phyloP scores from a whole-genome alignment of 2,113 vertebrate genomes.

The Motacilla alba region DNA sequence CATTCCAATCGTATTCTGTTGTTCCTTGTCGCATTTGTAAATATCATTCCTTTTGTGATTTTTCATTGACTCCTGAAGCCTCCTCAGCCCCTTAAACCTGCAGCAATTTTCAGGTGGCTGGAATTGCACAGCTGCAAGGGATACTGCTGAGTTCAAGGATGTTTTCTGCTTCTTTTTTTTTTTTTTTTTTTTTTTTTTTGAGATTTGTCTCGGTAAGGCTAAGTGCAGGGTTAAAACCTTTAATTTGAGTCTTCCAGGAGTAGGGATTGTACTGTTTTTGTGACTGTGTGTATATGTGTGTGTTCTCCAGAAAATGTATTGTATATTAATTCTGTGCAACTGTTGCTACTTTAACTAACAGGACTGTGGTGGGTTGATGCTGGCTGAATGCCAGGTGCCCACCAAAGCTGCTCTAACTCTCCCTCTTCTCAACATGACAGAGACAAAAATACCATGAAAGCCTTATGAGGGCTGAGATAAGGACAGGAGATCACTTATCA shows the following conservation, averaged over 20 bases:
- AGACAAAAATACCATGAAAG: background rate
- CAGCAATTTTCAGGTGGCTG: background rate
- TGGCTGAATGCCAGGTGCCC: background rate
- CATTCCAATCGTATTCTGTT: background rate
- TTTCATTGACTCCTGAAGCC: background rate
- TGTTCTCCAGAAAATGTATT: background rate
- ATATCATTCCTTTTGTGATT: background rate
- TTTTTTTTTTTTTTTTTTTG: background rate
- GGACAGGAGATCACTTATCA: background rate
- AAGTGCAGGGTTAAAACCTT: background rate
- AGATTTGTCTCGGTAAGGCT: background rate
- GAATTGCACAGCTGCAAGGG: background rate
- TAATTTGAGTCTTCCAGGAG: background rate
- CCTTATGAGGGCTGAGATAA: background rate
- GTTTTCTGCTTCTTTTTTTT: background rate
- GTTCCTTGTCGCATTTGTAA: background rate
- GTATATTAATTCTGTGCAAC: background rate
- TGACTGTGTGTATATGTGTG: background rate
- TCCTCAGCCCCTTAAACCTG: background rate
- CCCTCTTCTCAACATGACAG: background rate
- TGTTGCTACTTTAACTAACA: background rate
- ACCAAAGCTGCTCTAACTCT: background rate
- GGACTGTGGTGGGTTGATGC: background rate
- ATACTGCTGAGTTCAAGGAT: rapidly evolving
- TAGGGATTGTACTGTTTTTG: rapidly evolving